Base-by-base conservation (phyloP, 92 coral and sea anemone genomes). In the Blastomussa wellsi region DNA sequence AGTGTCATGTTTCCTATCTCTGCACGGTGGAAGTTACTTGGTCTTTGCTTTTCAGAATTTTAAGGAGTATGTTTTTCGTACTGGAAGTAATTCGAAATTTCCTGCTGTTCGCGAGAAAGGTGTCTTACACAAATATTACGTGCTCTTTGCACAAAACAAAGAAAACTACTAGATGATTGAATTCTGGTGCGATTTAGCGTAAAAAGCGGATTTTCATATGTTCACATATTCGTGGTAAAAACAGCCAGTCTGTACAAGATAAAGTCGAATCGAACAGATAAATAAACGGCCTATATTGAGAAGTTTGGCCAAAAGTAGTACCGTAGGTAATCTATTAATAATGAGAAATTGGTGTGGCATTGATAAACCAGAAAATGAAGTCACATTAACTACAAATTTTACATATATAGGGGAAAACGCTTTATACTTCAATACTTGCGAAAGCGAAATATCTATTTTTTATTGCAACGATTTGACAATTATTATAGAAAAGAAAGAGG, bases 71-170 rank as follows among this genome's bases (percentile, higher is more conserved):
- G 36, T 31, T 79, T n/a, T 75, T 75, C 28, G 5, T 49, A 20
- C 48, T 37, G 22, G 44, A 35, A 26, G 48, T 33, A 57, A 81
- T 81, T 48, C 24, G 39, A 49, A 70, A 81, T 70, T 70, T 41
- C 85, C 85, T 70, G 77, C 77, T 71, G 77, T 70, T 69, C 39
- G 53, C 22, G 37, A 35, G 51, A 79, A 51, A 71, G 60, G 74
- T 32, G 60, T 29, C 49, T n/a, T 49, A 19, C 48, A 10, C 22
- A 70, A 70, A 36, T 44, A 70, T 81, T 81, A 33, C 71, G 36
- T 70, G 47, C 28, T 32, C 29, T 68, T 51, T 0, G 41, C 57
- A 3, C 16, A 48, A 29, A 42, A 68, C 47, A 81, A 80, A 67
- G 16, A 29, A 80, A 67, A 80, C 42, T 39, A 55, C 41, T 20